Percentiles rank a stretch among this genome's conserved stretches.
phyloP scores from a whole-genome alignment of 2,888 invertebrate genomes.

The Microctonus brassicae region DNA sequence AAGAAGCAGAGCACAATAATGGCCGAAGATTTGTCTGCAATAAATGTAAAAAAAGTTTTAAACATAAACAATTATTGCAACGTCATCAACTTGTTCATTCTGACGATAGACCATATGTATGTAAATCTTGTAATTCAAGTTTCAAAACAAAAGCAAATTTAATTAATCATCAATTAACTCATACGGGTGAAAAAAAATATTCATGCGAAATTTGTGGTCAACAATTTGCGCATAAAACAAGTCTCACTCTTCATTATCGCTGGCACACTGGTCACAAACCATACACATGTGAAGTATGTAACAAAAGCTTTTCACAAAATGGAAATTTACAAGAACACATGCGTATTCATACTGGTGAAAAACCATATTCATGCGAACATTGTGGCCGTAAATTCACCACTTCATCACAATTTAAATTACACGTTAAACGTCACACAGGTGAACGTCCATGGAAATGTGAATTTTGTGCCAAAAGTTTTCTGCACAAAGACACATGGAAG shows the following conservation, averaged over 20 bases:
- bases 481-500: slow-evolving; percentile 76
- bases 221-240: slow-evolving; percentile 83
- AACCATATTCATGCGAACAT: slow-evolving; percentile 79
- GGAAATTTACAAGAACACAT: slow-evolving; percentile 84
- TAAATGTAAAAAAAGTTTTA: slow-evolving; percentile 82
- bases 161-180: slow-evolving; percentile 79
- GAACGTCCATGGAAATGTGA: slow-evolving; percentile 75
- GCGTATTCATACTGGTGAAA: slow-evolving; percentile 84
- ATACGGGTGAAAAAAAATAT: slow-evolving; percentile 80
- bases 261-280: slow-evolving; percentile 81
- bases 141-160: slow-evolving; percentile 83
- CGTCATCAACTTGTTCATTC: slow-evolving; percentile 86
- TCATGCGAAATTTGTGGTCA: slow-evolving; percentile 80
- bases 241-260: slow-evolving; percentile 80
- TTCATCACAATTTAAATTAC: slow-evolving; percentile 80
- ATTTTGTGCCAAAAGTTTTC: slow-evolving; percentile 73
- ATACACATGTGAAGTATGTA: slow-evolving; percentile 77
- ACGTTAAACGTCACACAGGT: slow-evolving; percentile 75
- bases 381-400: slow-evolving; percentile 81
- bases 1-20: slow-evolving; percentile 78
- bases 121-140: slow-evolving; percentile 74
- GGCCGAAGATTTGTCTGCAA: slow-evolving; percentile 80
- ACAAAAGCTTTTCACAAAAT: slow-evolving; percentile 82
- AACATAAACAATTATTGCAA: slow-evolving; percentile 80
- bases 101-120: slow-evolving; percentile 76